phyloP scores from a whole-genome alignment of 1,140 invertebrate genomes.

The Piezodorus guildinii region DNA sequence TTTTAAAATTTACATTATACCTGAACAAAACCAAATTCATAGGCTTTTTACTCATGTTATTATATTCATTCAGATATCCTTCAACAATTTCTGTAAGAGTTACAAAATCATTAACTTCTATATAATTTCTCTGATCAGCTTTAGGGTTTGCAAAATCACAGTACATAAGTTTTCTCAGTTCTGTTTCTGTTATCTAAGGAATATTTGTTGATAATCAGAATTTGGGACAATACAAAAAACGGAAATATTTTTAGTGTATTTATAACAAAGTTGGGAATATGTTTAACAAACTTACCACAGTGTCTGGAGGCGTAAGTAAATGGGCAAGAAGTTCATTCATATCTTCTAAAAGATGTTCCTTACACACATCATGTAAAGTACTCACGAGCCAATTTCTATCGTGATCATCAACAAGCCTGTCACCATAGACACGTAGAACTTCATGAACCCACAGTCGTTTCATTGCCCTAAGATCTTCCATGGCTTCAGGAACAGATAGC shows the following conservation, averaged over 20 bases:
- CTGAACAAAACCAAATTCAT: constrained; percentile 93
- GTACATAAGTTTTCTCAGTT: constrained; percentile 78
- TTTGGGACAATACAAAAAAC: too few relatives aligned
- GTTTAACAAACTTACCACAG: background rate
- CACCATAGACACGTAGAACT: constrained; percentile 84
- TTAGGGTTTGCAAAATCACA: constrained; percentile 94
- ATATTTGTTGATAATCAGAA: too few relatives aligned
- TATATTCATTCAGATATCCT: constrained; percentile 81
- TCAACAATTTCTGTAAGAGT: constrained; percentile 75
- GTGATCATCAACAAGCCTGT: constrained; percentile 70
- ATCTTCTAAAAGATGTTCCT: constrained; percentile 39
- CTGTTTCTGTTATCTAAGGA: constrained; percentile 55
- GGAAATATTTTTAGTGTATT: too few relatives aligned
- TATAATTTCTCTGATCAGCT: constrained; percentile 75
- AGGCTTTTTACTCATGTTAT: constrained; percentile 93
- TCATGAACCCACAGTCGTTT: constrained; percentile 92
- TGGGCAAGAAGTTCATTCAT: constrained; percentile 40
- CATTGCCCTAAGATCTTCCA: constrained; percentile 74
- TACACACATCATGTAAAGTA: constrained; percentile 35
- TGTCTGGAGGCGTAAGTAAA: constrained; percentile 20
- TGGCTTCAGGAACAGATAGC: constrained; percentile 83
- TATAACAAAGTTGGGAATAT: too few relatives aligned
- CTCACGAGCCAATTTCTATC: constrained; percentile 76
- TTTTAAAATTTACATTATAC: constrained; percentile 35
- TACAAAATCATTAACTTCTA: constrained; percentile 76